These are phyloP conservation scores for Upupa epops DNA, from an alignment of 2,113 vertebrate genomes.

Conservation along the genomic window DNA sequence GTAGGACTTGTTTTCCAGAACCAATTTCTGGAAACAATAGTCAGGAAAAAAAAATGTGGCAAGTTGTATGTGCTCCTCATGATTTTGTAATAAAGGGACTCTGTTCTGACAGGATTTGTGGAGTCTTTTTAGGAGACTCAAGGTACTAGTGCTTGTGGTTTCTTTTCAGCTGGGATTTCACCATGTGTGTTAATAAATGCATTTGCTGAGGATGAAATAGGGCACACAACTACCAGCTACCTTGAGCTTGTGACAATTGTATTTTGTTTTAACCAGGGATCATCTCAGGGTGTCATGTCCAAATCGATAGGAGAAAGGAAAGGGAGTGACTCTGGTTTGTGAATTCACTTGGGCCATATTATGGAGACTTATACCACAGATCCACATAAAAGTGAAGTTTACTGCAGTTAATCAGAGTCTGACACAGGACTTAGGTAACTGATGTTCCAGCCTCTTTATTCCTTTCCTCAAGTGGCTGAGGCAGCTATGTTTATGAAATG, in stretches of 20 bases:
- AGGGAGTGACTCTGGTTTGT: too few relatives aligned
- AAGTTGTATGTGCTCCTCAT: not conserved
- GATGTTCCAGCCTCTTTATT: not conserved
- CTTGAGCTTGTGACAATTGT: not conserved
- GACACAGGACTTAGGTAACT: not conserved
- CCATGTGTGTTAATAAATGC: not conserved
- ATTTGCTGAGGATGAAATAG: not conserved
- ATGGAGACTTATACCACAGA: too few relatives aligned
- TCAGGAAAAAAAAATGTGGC: not conserved
- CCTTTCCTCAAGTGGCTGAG: not conserved
- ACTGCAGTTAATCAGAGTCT: too few relatives aligned
- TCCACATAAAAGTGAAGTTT: too few relatives aligned
- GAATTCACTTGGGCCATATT: too few relatives aligned
- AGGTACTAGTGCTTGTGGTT: not conserved
- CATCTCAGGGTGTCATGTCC: not conserved
- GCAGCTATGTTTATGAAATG: not conserved
- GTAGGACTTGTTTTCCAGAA: constrained; percentile 32
- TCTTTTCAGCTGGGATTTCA: constrained; percentile 15
- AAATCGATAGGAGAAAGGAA: too few relatives aligned
- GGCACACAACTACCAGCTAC: not conserved
- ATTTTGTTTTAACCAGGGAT: not conserved
- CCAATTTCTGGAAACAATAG: constrained; percentile 5
- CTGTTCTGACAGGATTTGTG: not conserved
- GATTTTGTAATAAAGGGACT: not conserved
- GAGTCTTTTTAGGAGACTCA: not conserved